Conservation (phyloP, 2,797 vertebrate genomes). For the Tapirus indicus region DNA sequence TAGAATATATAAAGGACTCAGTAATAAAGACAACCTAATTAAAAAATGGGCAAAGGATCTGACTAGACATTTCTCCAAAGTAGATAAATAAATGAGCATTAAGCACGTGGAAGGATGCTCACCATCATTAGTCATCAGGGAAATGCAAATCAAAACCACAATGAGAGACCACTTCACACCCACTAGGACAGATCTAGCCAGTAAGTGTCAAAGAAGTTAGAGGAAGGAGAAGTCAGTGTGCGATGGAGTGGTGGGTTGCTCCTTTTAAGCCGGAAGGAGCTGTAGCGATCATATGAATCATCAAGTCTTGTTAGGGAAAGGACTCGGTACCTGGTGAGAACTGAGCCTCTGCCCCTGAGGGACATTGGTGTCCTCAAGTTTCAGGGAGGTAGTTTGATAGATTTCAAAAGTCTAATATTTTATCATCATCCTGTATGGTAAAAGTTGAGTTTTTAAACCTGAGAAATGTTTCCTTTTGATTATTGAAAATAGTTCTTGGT, state of each 20-base stretch:
- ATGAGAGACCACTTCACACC: accelerated
- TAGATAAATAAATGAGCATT: too few relatives aligned
- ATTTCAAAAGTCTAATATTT: background rate
- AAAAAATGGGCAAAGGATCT: too few relatives aligned
- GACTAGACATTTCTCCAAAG: too few relatives aligned
- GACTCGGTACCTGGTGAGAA: background rate
- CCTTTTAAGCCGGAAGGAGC: accelerated
- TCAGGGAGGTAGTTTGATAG: background rate
- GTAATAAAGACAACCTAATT: background rate
- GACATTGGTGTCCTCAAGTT: background rate
- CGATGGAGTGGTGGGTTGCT: too few relatives aligned
- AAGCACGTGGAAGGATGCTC: too few relatives aligned
- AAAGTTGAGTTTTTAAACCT: background rate
- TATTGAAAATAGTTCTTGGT: background rate
- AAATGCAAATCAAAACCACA: too few relatives aligned
- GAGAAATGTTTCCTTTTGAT: background rate
- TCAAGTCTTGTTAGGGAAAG: background rate
- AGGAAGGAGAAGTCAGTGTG: accelerated
- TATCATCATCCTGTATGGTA: background rate
- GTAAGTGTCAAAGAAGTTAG: background rate
- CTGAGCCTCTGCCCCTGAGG: background rate
- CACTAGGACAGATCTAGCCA: accelerated
- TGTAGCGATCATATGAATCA: accelerated
- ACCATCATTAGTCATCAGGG: background rate
- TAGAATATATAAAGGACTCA: too few relatives aligned